Percentiles rank a stretch among this genome's conserved stretches.
These are phyloP conservation scores for Phyllotreta striolata DNA, from an alignment of 2,888 invertebrate genomes.

Conservation along the genomic window DNA sequence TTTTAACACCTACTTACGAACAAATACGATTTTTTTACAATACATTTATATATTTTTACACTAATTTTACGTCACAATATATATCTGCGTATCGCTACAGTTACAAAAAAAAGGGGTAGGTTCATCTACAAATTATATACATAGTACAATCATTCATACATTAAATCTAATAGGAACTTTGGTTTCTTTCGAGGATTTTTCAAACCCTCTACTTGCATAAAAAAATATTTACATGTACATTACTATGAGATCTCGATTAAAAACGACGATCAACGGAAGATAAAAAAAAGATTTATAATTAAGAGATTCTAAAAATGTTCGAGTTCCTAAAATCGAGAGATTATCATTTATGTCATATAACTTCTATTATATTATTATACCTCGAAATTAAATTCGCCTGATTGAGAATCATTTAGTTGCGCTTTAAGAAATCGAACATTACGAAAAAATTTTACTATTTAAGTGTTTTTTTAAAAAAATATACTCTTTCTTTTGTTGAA, in stretches of 20 bases:
- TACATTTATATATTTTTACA: constrained; percentile 51
- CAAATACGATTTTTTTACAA: constrained; percentile 58
- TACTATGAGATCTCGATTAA: constrained; percentile 36
- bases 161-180: constrained; percentile 65
- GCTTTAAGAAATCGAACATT: too few species aligned
- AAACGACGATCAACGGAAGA: constrained; percentile 17
- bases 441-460: too few species aligned
- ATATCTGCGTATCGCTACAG: constrained; percentile 40
- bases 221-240: constrained; percentile 37
- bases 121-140: constrained; percentile 38
- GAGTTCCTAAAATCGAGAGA: too few species aligned
- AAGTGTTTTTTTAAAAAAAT: constrained; percentile 10
- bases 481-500: constrained; percentile 11
- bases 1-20: constrained; percentile 61
- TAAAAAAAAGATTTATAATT: constrained; percentile 1
- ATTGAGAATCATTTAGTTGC: too few species aligned
- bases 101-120: constrained; percentile 31
- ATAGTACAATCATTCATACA: constrained; percentile 32
- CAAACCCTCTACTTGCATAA: constrained; percentile 51
- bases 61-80: constrained; percentile 48
- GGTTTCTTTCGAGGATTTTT: constrained; percentile 67
- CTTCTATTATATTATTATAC: too few species aligned
- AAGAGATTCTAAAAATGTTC: background rate
- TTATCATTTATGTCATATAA: too few species aligned
- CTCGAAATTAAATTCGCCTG: too few species aligned